Evolutionary conservation across 2,797 vertebrate genomes (phyloP).

Genomic region (Columba guinea): DNA sequence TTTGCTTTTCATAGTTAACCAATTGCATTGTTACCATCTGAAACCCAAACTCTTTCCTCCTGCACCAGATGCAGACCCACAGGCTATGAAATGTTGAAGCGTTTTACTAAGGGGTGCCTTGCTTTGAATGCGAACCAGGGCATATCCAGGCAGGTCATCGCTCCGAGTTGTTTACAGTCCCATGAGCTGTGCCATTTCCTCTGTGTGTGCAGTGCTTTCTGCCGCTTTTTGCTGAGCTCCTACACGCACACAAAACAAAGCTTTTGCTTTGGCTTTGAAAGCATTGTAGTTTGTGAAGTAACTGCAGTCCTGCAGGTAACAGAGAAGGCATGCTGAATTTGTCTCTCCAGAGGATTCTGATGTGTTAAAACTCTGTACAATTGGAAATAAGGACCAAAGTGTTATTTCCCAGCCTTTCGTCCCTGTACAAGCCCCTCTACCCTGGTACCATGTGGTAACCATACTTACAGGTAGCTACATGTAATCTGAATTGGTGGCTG

Average conservation of each 20-base stretch:
- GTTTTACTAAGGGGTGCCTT: background rate
- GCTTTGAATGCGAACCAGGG: conserved; percentile 43
- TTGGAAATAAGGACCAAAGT: background rate
- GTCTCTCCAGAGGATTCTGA: background rate
- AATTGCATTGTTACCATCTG: conserved; percentile 41
- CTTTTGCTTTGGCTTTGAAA: conserved; percentile 6
- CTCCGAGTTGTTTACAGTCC: conserved; percentile 45
- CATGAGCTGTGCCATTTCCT: conserved; percentile 2
- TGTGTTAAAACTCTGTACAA: background rate
- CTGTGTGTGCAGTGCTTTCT: conserved; percentile 17
- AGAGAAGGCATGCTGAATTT: background rate
- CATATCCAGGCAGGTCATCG: conserved; percentile 40
- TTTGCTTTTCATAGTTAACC: conserved; percentile 49
- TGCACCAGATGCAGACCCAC: conserved; percentile 59
- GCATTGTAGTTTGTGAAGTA: background rate
- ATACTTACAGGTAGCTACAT: rapidly evolving
- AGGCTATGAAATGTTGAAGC: conserved; percentile 44
- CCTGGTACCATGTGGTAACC: rapidly evolving
- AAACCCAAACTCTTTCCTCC: conserved; percentile 32
- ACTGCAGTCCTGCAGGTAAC: background rate
- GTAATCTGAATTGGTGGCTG: rapidly evolving
- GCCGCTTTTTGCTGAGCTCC: conserved; percentile 30
- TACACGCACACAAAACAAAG: background rate
- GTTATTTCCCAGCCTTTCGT: background rate
- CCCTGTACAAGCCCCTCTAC: background rate